Evolutionary conservation across 1,140 invertebrate genomes (phyloP), one percentile per base, ranked within the genome.

Genomic region (Drosophila insularis): DNA sequence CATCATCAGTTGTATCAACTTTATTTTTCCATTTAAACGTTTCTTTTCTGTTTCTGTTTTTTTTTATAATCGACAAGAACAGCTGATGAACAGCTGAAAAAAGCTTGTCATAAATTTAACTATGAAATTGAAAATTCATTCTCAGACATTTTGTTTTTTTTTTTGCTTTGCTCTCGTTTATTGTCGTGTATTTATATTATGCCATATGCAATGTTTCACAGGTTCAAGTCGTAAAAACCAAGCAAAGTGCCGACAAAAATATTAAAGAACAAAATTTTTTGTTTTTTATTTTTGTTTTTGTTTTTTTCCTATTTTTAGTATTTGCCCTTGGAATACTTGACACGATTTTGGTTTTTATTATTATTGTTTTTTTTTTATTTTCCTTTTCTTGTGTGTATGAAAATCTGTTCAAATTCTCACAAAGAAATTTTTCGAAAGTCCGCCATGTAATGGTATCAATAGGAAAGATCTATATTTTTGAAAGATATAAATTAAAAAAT

Each of bases 251-350:
- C 14, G 7, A 46, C n/a, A 46, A 46, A 46, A 46, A 17, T 46
- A 46, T 46, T 17, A 46, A 46, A 46, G 43, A 46, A 46, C 14
- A 56, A 50, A n/a, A n/a, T n/a, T n/a, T 50, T 63, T 66, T 61
- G 58, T 73, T 60, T 74, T 70, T 27, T 32, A 50, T 66, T 66
- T 27, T 53, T 46, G 23, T 61, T 46, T 43, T 40, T 68, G 32
- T 35, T 1, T 39, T 35, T 55, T 62, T 53, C 31, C 27, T 81
- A 86, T 78, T 82, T 87, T 81, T 81, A 76, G 78, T 71, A 72
- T 46, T 55, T 87, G 82, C 74, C 75, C 82, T 86, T 86, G 81
- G 82, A 86, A 87, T 86, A 70, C 81, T 87, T 81, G 81, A 79
- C 82, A 86, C 71, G 75, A 72, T 73, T 86, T 82, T 35, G 21